These are phyloP conservation scores for Brachymystax lenok DNA, from an alignment of 2,797 vertebrate genomes.

Conservation along the genomic window DNA sequence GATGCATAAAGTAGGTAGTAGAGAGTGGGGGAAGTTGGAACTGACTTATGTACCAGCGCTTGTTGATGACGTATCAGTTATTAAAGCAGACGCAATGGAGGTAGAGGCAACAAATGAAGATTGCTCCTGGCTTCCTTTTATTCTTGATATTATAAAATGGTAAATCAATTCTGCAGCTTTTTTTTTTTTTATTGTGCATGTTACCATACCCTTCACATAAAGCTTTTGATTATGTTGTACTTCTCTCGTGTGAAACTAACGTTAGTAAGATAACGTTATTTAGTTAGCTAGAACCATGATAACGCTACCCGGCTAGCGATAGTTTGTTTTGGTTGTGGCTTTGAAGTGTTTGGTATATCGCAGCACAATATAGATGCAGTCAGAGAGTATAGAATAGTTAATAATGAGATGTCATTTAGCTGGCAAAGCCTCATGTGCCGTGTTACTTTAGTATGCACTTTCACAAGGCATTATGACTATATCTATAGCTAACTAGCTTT, in stretches of 20 bases:
- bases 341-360: neutral
- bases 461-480: too few species aligned
- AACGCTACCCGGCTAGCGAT: too few species aligned
- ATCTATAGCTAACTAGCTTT: too few species aligned
- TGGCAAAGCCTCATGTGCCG: too few species aligned
- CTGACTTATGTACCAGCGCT: neutral
- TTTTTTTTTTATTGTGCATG: too few species aligned
- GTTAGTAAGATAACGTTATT: neutral
- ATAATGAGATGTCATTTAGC: too few species aligned
- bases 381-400: too few species aligned
- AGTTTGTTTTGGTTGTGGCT: too few species aligned
- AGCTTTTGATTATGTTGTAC: neutral
- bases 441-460: too few species aligned
- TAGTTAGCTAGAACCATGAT: neutral
- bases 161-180: constrained; percentile 36
- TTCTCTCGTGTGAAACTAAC: neutral
- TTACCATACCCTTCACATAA: too few species aligned
- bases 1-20: neutral
- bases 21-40: neutral
- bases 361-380: neutral
- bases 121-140: constrained; percentile 81
- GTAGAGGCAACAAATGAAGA: constrained; percentile 57
- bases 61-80: constrained; percentile 29
- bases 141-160: constrained; percentile 87
- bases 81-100: constrained; percentile 31